These are phyloP conservation scores for Rhysida immarginata DNA, from an alignment of 1,140 invertebrate species.

Conservation along the genomic window DNA sequence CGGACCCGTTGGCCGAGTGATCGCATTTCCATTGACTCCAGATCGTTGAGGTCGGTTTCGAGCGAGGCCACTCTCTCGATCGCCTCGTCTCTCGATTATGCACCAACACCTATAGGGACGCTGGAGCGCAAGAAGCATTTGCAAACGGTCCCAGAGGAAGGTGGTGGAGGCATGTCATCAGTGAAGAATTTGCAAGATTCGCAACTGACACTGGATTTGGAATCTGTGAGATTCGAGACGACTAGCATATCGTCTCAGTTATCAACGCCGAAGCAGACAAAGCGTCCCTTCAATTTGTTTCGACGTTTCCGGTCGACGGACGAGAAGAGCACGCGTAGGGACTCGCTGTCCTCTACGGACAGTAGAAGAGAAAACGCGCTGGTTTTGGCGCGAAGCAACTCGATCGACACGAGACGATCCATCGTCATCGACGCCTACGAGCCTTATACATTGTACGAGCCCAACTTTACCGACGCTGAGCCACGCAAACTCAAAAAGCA, in stretches of 20 bases:
- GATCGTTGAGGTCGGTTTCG: not conserved
- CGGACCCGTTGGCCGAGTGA: not conserved
- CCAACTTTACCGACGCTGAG: not conserved
- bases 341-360: not conserved
- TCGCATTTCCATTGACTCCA: not conserved
- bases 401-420: too few species aligned
- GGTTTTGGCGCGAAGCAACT: too few species aligned
- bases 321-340: not conserved
- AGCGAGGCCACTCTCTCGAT: not conserved
- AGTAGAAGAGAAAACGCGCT: not conserved
- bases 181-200: not conserved
- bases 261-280: not conserved
- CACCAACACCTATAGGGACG: not conserved
- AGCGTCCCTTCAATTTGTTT: not conserved
- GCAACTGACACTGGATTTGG: not conserved
- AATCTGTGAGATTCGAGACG: not conserved
- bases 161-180: not conserved
- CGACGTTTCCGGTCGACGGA: not conserved
- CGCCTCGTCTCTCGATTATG: not conserved
- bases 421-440: too few species aligned
- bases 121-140: slow-evolving; percentile 2
- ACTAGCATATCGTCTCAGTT: not conserved
- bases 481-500: not conserved
- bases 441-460: not conserved
- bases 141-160: slow-evolving; percentile 2